Percentiles rank a stretch among this genome's conserved stretches.
Conservation (phyloP, 2,797 vertebrate genomes). For the Vespertilio murinus region DNA sequence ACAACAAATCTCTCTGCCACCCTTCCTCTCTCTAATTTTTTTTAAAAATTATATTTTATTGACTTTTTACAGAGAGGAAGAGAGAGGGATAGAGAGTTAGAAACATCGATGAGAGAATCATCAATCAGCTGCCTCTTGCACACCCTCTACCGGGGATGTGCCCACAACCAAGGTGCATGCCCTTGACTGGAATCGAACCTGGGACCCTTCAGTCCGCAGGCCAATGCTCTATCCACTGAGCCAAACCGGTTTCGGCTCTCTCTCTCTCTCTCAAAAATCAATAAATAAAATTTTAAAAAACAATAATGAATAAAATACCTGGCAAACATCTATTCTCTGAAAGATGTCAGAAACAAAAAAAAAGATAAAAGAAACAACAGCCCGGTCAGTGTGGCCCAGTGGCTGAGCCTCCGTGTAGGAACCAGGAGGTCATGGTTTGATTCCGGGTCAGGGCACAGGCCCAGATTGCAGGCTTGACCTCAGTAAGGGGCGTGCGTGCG, state of each 20-base stretch:
- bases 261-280: background rate
- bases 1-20: background rate
- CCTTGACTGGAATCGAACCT: no score
- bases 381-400: background rate
- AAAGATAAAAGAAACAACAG: background rate
- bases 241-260: no score
- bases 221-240: no score
- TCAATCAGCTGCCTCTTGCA: no score
- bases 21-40: background rate
- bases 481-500: background rate
- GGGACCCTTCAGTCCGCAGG: no score
- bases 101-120: no score
- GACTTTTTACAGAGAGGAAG: no score
- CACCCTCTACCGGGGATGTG: no score
- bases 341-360: background rate
- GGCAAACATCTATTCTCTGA: background rate
- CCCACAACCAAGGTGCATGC: no score
- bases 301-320: background rate
- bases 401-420: background rate
- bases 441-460: background rate
- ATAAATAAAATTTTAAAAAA: background rate
- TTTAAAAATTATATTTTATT: no score
- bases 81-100: no score
- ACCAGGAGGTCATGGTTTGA: background rate
- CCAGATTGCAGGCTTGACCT: background rate